Percentiles rank a stretch among this genome's conserved stretches.
Evolutionary conservation across 2,888 invertebrate genomes (phyloP).

Genomic region (Macrosiphum euphorbiae): DNA sequence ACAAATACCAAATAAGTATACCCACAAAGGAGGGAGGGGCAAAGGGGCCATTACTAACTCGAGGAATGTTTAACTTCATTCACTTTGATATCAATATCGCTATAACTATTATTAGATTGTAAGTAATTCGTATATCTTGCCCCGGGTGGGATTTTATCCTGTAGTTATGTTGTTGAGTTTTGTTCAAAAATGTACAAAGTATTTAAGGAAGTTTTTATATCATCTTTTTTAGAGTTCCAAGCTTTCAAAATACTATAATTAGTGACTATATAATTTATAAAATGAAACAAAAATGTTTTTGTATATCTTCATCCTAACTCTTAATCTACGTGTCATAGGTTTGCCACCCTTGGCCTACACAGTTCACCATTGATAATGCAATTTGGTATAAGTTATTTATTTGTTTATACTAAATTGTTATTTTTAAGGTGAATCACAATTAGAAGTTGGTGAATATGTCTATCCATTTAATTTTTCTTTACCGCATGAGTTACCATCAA

Average conservation of each 20-base stretch:
- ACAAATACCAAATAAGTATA: no score
- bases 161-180: not conserved
- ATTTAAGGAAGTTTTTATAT: not conserved
- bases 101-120: no score
- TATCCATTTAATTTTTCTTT: conserved; percentile 85
- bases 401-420: not conserved
- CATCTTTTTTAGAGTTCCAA: not conserved
- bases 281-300: not conserved
- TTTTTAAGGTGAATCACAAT: conserved; percentile 78
- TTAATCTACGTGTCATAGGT: not conserved
- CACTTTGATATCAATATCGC: no score
- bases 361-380: not conserved
- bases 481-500: conserved; percentile 82
- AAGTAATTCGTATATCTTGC: no score
- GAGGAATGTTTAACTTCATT: no score
- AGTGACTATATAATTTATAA: not conserved
- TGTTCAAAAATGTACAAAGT: not conserved
- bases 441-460: conserved; percentile 79
- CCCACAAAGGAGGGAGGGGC: no score
- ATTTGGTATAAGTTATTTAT: not conserved
- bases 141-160: not conserved
- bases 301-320: not conserved
- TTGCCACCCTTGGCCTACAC: not conserved
- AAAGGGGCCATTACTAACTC: no score
- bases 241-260: not conserved